These are phyloP conservation scores for Scartelaos histophorus DNA, from an alignment of 2,113 vertebrate species.

Conservation along the genomic window DNA sequence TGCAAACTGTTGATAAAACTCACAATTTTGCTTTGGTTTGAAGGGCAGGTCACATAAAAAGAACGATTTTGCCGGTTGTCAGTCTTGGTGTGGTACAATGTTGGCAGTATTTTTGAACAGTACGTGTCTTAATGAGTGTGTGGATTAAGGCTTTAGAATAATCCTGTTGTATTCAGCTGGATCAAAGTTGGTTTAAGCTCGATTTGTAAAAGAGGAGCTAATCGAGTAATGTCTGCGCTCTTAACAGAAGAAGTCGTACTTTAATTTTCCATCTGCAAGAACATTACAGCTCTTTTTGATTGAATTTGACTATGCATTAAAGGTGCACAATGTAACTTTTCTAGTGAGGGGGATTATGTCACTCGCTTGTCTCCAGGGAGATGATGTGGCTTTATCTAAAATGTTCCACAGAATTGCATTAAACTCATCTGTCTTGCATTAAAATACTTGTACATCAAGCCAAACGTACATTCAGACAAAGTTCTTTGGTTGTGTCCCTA, in stretches of 20 bases:
- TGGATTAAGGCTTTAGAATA: constrained; percentile 53
- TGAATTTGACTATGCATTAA: too few relatives aligned
- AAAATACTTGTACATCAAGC: too few relatives aligned
- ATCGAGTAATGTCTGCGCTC: constrained; percentile 36
- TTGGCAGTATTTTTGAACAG: neutral
- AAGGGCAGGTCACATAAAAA: constrained; percentile 30
- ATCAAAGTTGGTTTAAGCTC: constrained; percentile 59
- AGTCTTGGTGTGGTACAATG: constrained; percentile 14
- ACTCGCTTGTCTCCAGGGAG: too few relatives aligned
- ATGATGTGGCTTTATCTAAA: too few relatives aligned
- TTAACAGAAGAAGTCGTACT: neutral
- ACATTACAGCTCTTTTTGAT: neutral
- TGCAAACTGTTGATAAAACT: constrained; percentile 3
- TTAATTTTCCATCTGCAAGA: neutral
- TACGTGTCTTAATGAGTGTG: constrained; percentile 33
- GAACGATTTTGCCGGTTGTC: constrained; percentile 37
- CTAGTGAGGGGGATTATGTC: neutral
- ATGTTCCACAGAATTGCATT: too few relatives aligned
- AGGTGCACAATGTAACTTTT: neutral
- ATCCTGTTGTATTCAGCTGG: constrained; percentile 59
- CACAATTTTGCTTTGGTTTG: constrained; percentile 2
- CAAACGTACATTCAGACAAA: too few relatives aligned
- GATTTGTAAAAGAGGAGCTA: constrained; percentile 45
- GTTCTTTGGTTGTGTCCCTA: too few relatives aligned
- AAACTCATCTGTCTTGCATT: too few relatives aligned